Conservation (phyloP, 1,140 invertebrate genomes). For the Lepidurus apus region DNA sequence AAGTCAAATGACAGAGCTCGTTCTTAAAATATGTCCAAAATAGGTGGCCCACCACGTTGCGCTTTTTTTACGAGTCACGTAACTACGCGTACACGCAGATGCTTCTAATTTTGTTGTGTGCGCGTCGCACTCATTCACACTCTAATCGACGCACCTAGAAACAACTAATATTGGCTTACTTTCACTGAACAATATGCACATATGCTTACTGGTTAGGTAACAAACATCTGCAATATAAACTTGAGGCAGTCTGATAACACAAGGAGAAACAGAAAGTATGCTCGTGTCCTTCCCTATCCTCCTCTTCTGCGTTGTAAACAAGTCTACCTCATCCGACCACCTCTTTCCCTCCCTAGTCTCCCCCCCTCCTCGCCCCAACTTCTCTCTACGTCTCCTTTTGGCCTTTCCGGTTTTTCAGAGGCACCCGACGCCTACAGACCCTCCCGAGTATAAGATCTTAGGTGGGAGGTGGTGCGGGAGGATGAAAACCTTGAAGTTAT, state of each 20-base stretch:
- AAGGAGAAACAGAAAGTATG: conserved; percentile 14
- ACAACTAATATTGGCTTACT: background rate
- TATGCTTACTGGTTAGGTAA: background rate
- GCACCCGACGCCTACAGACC: conserved; percentile 10
- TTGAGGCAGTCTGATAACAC: conserved; percentile 17
- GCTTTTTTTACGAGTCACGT: conserved; percentile 18
- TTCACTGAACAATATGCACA: background rate
- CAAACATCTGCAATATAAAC: conserved; percentile 10
- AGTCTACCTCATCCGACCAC: background rate
- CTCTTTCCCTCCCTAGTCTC: background rate
- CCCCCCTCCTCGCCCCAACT: background rate
- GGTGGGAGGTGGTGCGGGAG: background rate
- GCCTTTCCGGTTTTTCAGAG: background rate
- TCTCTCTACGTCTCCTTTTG: background rate
- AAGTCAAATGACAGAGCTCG: background rate
- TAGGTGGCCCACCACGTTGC: background rate
- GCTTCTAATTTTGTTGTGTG: conserved; percentile 1
- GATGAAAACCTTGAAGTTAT: background rate
- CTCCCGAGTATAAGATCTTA: background rate
- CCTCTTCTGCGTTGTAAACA: conserved; percentile 21
- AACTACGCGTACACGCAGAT: conserved; percentile 15
- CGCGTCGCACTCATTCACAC: conserved; percentile 9
- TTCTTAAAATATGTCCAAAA: conserved; percentile 22
- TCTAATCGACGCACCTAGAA: background rate
- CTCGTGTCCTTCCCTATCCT: conserved; percentile 9